Percentiles rank a stretch among this genome's conserved stretches.
Evolutionary conservation across 2,797 vertebrate genomes (phyloP).

Genomic region (Artibeus lituratus): DNA sequence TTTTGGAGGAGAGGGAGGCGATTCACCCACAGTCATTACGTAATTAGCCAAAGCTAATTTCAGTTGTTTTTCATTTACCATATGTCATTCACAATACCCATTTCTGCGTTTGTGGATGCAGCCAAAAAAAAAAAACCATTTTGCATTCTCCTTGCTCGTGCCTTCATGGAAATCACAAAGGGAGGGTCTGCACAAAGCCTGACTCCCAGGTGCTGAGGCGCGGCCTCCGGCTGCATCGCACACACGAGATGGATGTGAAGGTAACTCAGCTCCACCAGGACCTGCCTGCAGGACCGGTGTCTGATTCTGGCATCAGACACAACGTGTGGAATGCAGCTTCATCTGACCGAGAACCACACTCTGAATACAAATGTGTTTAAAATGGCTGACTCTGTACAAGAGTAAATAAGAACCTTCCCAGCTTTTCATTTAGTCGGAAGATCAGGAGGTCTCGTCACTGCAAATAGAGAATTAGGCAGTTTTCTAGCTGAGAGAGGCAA

Average conservation of each 20-base stretch:
- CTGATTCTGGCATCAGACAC: background rate
- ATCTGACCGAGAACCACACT: background rate
- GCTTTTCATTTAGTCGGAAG: constrained; percentile 63
- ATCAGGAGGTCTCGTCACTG: constrained; percentile 53
- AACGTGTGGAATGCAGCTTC: background rate
- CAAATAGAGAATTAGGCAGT: constrained; percentile 46
- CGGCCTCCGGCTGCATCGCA: background rate
- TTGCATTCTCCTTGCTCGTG: background rate
- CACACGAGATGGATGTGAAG: background rate
- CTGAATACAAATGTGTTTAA: constrained; percentile 70
- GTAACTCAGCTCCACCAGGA: background rate
- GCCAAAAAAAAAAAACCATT: background rate
- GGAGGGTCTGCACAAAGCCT: background rate
- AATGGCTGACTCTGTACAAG: constrained; percentile 66
- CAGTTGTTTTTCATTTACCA: background rate
- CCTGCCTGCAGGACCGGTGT: background rate
- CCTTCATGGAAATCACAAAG: background rate
- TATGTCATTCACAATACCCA: background rate
- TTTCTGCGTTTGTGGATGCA: background rate
- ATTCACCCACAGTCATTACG: background rate
- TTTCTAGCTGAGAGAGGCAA: constrained; percentile 59
- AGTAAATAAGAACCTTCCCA: constrained; percentile 60
- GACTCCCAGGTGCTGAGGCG: background rate
- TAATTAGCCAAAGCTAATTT: constrained; percentile 13
- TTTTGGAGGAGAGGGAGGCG: background rate